Base-by-base conservation (phyloP, 1,140 invertebrate species). In the Drosophila lacteicornis region DNA sequence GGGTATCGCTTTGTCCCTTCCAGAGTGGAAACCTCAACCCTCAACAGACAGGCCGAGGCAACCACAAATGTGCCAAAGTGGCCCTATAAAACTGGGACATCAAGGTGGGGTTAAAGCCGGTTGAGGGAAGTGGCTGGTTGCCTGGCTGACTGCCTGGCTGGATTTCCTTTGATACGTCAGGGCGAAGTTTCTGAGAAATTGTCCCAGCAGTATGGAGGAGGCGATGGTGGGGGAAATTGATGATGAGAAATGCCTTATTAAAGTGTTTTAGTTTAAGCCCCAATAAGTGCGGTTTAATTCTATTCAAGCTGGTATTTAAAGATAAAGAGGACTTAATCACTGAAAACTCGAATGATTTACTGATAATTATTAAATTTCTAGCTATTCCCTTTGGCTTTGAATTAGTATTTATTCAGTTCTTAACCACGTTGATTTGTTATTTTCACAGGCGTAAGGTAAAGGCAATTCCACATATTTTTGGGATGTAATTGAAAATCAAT, bases 1-100 rank as follows among this genome's bases (percentile, higher is more conserved):
- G 46, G 69, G 22, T 27, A 71, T 12, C 19, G 51, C 45, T 42
- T 71, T 73, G 67, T 70, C 55, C 50, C 36, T 25, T 12, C 25
- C 13, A 36, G 33, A 36, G 22, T 13, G 3, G 17, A 46, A 67
- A 55, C 68, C 63, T 22, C 68, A 53, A 13, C n/a, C 17, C 53
- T 40, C 66, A 33, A 43, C 53, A 19, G 40, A 30, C n/a, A 70
- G 42, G 67, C 47, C 68, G 38, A 12, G 30, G 38, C 36, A 59
- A 59, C 70, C 68, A 38, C 67, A 73, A 73, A 73, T 73, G 70
- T 69, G n/a, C 67, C 68, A 73, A 60, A 73, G 67, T 73, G 68
- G 70, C 70, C 46, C 53, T 22, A 71, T 43, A 60, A 60, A 71
- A 45, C 55, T n/a, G 46, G 36, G 51, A 40, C 33, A 69, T 46